These are phyloP conservation scores for Protonibea diacanthus DNA, from an alignment of 2,797 vertebrate species.

Conservation along the genomic window DNA sequence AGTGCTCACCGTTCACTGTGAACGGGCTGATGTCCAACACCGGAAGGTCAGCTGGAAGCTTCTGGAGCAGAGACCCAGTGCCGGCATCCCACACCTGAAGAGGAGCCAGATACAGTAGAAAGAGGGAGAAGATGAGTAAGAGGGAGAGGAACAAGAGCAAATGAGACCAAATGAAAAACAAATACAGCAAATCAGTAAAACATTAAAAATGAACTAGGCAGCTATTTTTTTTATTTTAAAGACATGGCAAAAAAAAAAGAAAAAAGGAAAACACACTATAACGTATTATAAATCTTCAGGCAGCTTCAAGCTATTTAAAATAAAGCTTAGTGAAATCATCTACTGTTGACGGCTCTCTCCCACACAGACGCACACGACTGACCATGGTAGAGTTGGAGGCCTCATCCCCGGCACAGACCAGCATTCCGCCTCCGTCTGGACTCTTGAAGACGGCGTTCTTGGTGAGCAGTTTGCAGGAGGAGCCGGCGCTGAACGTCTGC, in stretches of 20 bases:
- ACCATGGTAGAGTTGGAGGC: slow-evolving; percentile 94
- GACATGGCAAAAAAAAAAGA: no score
- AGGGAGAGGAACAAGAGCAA: background rate
- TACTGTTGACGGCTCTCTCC: no score
- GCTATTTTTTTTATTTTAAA: no score
- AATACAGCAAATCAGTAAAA: no score
- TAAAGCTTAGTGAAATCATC: no score
- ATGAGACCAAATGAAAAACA: background rate
- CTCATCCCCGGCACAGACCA: slow-evolving; percentile 96
- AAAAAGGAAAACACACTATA: no score
- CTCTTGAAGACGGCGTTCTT: slow-evolving; percentile 94
- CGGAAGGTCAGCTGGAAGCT: slow-evolving; percentile 90
- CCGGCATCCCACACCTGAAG: slow-evolving; percentile 93
- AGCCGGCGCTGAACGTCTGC: slow-evolving; percentile 92
- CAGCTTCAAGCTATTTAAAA: no score
- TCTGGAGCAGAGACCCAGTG: slow-evolving; percentile 91
- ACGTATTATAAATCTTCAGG: no score
- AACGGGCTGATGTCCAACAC: slow-evolving; percentile 94
- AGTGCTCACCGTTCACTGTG: slow-evolving; percentile 87
- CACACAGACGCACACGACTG: background rate
- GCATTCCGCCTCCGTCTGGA: slow-evolving; percentile 84
- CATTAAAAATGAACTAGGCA: no score
- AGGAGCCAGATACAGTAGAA: background rate
- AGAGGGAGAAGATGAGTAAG: background rate
- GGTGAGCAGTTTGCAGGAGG: slow-evolving; percentile 94